Base-by-base conservation (phyloP, 2,113 vertebrate genomes). In the Leptosomus discolor region DNA sequence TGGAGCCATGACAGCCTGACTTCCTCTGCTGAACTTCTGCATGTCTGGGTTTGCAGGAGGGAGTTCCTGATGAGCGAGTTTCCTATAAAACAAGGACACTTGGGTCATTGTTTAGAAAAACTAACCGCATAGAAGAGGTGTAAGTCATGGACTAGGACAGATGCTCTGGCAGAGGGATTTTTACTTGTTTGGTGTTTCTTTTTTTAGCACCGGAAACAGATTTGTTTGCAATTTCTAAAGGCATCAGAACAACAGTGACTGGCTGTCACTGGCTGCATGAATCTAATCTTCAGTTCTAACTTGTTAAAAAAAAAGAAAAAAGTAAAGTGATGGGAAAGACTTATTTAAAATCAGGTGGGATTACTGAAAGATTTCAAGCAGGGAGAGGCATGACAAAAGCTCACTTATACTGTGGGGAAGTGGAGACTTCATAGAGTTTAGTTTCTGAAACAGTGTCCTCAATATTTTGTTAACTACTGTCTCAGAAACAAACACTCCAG, bases 11-110 rank as follows among this genome's bases (percentile, higher is more conserved):
- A 93, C 93, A 87, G 93, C 76, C 96, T 93, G 74, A 95, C 94
- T 98, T 98, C 98, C 98, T 98, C 96, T 84, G 90, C 64, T 64
- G 94, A 97, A 58, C 82, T 95, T 94, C 58, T 95, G 91, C 96
- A 78, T 69, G 97, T 97, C 98, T 98, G 96, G 95, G 95, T 97
- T 96, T 97, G 96, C 83, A 94, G 94, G 77, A 97, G 87, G 92
- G 78, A 71, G 80, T 90, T 96, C 87, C 91, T 76, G 84, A 95
- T 7, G 43, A 90, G 69, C 95, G 37, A 68, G 27, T 93, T 97
- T 97, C 90, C 95, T 97, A 85, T 92, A 61, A 95, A 87, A 89
- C 15, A 30, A 88, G 94, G 96, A 98, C 97, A 98, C 95, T 96
- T 69, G 78, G 77, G 86, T 87, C 90, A 97, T 98, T 98, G 97